Evolutionary conservation across 2,888 invertebrate genomes (phyloP), one percentile per base, ranked within the genome.

Genomic region (Tinea trinotella): DNA sequence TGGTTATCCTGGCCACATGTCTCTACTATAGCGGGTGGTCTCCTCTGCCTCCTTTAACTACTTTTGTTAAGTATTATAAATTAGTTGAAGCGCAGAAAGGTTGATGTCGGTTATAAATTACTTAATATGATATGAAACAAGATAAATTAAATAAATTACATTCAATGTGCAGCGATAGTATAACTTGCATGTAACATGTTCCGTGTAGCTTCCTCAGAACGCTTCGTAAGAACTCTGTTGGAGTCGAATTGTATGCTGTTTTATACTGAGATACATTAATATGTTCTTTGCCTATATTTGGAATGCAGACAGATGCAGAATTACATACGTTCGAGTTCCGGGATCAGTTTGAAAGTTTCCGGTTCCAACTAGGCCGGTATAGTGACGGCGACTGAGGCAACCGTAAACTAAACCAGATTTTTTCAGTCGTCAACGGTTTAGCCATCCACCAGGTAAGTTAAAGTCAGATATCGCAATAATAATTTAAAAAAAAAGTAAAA

Each of bases 81-180:
- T 40, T 40, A 40, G n/a, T 15, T 4, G 4, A 40, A 40, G 40
- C 13, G 40, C 40, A 40, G 13, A 40, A 40, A 40, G 40, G 12
- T 40, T 7, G n/a, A 7, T 40, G 40, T 40, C 40, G 15, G 40
- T 40, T 66, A 77, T 79, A 83, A 80, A 83, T 82, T 81, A 79
- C 79, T 83, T 80, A 83, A 84, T 83, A 80, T 74, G 62, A 71
- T 70, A 62, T 60, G 60, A 61, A 71, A 71, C 74, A 73, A 78
- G 40, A 77, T 70, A 13, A n/a, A 40, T 40, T 40, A 40, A 40
- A 40, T 40, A 15, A 40, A 40, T 40, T 40, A 13, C 12, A 40
- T 15, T 40, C 9, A 24, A 9, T 24, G n/a, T n/a, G 22, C 22
- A 22, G 22, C 22, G 22, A 22, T 22, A 22, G 7, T 22, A 22